These are phyloP conservation scores for Styela plicata DNA, from an alignment of 23 tunicate species.

Conservation along the genomic window DNA sequence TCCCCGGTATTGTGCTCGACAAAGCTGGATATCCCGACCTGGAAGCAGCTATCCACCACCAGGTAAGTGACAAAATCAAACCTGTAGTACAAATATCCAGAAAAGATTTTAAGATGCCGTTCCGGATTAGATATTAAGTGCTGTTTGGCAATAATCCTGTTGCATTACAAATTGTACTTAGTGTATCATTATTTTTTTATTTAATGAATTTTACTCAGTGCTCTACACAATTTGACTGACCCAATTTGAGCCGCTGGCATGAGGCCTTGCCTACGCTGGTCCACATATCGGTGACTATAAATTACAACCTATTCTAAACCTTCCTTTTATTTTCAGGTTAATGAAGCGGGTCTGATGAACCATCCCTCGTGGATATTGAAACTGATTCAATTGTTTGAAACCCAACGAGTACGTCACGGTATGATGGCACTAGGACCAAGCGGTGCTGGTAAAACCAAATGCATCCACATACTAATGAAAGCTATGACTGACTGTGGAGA, in stretches of 20 bases:
- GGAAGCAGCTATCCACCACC: constrained; percentile 93
- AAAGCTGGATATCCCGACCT: constrained; percentile 97
- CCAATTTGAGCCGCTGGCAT: no score
- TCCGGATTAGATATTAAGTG: no score
- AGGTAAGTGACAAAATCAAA: constrained; percentile 44
- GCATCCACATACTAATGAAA: constrained; percentile 91
- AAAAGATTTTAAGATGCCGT: no score
- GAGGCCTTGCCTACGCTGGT: no score
- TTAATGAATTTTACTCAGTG: no score
- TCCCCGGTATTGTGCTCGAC: constrained; percentile 88
- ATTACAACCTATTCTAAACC: no score
- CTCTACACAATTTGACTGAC: no score
- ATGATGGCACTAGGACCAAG: constrained; percentile 99
- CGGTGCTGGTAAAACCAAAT: constrained; percentile 98
- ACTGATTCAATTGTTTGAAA: constrained; percentile 87
- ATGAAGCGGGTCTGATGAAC: constrained; percentile 73
- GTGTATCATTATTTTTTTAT: no score
- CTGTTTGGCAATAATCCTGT: no score
- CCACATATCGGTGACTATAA: no score
- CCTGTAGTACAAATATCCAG: no score
- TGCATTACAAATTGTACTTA: no score
- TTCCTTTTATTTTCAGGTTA: constrained; percentile 42
- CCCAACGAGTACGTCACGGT: constrained; percentile 99
- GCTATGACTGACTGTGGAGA: constrained; percentile 98
- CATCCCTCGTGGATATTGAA: constrained; percentile 96